A percentile compares a stretch with the other conserved stretches of the same genome.
These are phyloP conservation scores for Aphelocoma californica DNA, from an alignment of 2,797 vertebrate genomes.

Conservation along the genomic window DNA sequence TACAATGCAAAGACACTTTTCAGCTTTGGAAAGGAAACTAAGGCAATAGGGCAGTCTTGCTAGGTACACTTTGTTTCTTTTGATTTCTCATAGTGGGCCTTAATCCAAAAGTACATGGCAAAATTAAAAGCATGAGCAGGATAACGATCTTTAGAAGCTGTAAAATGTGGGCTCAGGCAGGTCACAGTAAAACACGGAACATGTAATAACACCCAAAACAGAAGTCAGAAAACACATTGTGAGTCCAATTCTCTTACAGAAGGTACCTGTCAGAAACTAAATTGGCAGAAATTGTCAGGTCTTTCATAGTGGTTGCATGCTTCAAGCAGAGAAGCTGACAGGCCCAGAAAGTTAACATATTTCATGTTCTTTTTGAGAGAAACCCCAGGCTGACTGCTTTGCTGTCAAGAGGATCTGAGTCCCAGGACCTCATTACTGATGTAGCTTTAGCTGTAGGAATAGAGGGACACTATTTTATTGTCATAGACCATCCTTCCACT, in stretches of 20 bases:
- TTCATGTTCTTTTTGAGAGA: background rate
- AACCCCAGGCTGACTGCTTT: background rate
- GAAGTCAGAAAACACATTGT: background rate
- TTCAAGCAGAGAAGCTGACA: background rate
- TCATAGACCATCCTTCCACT: background rate
- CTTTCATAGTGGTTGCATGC: background rate
- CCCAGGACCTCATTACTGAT: background rate
- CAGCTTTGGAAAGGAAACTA: background rate
- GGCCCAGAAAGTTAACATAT: background rate
- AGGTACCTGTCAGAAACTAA: background rate
- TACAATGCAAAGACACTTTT: background rate
- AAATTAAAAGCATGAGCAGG: constrained; percentile 10
- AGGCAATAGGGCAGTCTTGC: background rate
- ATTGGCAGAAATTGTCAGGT: background rate
- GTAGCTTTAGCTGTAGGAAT: background rate
- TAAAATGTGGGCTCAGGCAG: background rate
- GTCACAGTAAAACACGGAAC: background rate
- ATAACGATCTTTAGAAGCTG: background rate
- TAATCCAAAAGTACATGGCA: background rate
- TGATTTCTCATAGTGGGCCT: background rate
- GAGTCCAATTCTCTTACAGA: background rate
- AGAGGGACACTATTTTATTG: background rate
- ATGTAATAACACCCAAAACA: background rate
- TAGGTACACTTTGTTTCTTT: background rate
- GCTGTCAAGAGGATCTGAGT: background rate